Evolutionary conservation across 2,888 invertebrate genomes (phyloP), one percentile per base, ranked within the genome.

Genomic region (Amblyjoppa fuscipennis): DNA sequence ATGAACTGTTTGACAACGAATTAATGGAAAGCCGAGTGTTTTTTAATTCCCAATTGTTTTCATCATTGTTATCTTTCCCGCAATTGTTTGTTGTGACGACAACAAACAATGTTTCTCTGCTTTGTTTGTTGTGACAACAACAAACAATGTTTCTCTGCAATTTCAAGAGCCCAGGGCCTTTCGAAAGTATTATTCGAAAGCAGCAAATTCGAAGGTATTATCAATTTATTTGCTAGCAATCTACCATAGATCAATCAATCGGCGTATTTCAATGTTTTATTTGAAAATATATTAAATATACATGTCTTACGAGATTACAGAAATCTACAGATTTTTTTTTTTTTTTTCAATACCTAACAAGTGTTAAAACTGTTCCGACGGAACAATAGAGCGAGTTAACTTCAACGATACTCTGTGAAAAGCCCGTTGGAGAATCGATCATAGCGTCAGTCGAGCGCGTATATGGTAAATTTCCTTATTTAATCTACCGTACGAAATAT

Each of bases 221-320:
- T 16, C 4, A n/a, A 53, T 53, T 11, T n/a, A 53, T 53, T 53
- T 53, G 3, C n/a, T 16, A 3, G 3, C 13, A 3, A 16, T 45
- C 45, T 45, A 45, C 45, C 16, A 4, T 45, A 45, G 16, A 45
- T 45, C 13, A 45, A 45, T 45, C 3, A 16, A 13, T 16, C 45
- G 16, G 45, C 16, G 13, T 13, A 59, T 25, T 28, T 59, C 28
- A 28, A 28, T 13, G 59, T 3, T 59, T 59, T 59, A 59, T 59
- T 59, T 11, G 28, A 59, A 45, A 59, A 59, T 59, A 59, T 59
- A 59, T 59, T 59, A 59, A 45, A 59, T 59, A 4, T 59, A 25
- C 13, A 59, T 28, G 20, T 59, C 59, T 59, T 59, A 59, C 59
- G 59, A 59, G 28, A 28, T 59, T 25, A 28, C 5, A 25, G 28